These are phyloP conservation scores for Anticlea derivata DNA, from an alignment of 2,888 invertebrate species.

Conservation along the genomic window DNA sequence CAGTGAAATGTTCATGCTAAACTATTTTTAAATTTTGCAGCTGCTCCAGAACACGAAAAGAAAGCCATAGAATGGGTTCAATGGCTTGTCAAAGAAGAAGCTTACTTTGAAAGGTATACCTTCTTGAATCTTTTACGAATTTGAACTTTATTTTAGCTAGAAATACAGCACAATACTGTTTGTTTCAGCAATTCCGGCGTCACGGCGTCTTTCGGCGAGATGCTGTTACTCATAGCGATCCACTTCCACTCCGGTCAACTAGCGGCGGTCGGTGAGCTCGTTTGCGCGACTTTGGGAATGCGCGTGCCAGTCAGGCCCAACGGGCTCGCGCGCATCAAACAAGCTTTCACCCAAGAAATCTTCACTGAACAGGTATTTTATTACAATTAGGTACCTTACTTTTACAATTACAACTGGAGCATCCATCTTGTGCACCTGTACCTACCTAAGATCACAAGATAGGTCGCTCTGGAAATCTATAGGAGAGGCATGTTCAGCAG, in stretches of 20 bases:
- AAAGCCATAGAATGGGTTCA: constrained; percentile 96
- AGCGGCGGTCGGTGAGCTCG: constrained; percentile 95
- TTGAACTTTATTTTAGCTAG: no score
- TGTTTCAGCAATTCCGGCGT: constrained; percentile 88
- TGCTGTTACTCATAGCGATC: constrained; percentile 97
- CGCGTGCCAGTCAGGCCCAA: constrained; percentile 94
- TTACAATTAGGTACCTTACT: background rate
- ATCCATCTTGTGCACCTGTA: no score
- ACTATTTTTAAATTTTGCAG: constrained; percentile 48
- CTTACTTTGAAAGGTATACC: constrained; percentile 90
- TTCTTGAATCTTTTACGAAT: no score
- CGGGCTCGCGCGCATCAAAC: constrained; percentile 94
- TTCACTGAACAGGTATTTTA: constrained; percentile 94
- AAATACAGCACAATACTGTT: background rate
- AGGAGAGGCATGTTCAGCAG: no score
- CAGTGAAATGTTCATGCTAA: no score
- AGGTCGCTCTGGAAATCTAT: no score
- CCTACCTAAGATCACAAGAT: no score
- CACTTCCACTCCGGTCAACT: constrained; percentile 98
- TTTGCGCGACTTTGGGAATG: constrained; percentile 97
- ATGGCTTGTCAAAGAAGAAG: constrained; percentile 96
- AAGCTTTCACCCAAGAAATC: constrained; percentile 97
- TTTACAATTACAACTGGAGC: no score
- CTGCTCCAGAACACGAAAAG: constrained; percentile 90
- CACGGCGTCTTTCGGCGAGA: constrained; percentile 96